phyloP scores from a whole-genome alignment of 1,140 invertebrate genomes.

The Drosophila teissieri region DNA sequence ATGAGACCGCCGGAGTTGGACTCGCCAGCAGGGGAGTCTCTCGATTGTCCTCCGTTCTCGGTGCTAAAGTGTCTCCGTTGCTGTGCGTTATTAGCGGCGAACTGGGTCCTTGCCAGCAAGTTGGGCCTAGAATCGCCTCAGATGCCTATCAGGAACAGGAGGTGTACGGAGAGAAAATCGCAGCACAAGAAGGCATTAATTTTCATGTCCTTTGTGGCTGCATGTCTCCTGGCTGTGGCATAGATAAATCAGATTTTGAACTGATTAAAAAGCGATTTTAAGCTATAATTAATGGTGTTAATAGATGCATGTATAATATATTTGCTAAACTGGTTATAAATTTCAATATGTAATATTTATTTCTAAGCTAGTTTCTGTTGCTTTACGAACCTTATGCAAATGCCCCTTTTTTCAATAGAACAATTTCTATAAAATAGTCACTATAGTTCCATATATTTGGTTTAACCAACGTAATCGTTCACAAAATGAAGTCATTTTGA shows the following conservation, averaged over 20 bases:
- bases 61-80: conserved; percentile 55
- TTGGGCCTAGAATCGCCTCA: conserved; percentile 24
- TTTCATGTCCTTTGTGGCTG: not conserved
- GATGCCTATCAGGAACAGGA: conserved; percentile 54
- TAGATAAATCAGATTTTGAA: not conserved
- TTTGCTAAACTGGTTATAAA: not conserved
- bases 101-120: conserved; percentile 41
- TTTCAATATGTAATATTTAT: not conserved
- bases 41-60: conserved; percentile 49
- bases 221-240: not conserved
- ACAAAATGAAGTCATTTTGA: too few relatives aligned
- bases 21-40: conserved; percentile 25
- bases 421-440: too few relatives aligned
- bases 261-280: not conserved
- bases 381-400: too few relatives aligned
- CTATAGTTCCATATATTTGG: too few relatives aligned
- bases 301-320: not conserved
- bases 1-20: conserved; percentile 19
- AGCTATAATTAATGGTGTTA: not conserved
- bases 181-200: not conserved
- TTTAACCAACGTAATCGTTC: too few relatives aligned
- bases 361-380: not conserved
- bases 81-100: conserved; percentile 32
- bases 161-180: conserved; percentile 9
- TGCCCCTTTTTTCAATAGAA: too few relatives aligned